Conservation (phyloP, 2,888 invertebrate species). For the Cecidostiba fungosa region DNA sequence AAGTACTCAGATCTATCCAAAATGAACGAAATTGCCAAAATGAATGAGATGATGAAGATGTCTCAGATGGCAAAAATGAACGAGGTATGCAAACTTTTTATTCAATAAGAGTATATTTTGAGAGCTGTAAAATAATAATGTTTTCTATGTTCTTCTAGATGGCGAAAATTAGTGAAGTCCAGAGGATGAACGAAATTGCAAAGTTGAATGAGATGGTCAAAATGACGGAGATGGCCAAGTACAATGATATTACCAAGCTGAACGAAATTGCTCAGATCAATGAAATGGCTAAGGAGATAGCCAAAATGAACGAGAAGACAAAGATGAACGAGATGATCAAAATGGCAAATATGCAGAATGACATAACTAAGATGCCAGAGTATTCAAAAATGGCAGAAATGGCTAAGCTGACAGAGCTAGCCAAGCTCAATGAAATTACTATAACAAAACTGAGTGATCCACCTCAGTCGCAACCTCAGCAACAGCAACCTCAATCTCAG, state of each 20-base stretch:
- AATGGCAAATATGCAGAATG: slow-evolving; percentile 78
- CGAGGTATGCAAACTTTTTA: slow-evolving; percentile 69
- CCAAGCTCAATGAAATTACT: slow-evolving; percentile 79
- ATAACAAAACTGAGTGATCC: slow-evolving; percentile 78
- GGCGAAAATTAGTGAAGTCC: slow-evolving; percentile 78
- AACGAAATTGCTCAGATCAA: slow-evolving; percentile 78
- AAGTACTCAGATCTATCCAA: slow-evolving; percentile 77
- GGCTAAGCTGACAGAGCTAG: slow-evolving; percentile 78
- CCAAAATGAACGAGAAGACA: slow-evolving; percentile 78
- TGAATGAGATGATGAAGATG: slow-evolving; percentile 78
- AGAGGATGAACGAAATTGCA: slow-evolving; percentile 78
- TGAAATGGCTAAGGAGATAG: slow-evolving; percentile 79
- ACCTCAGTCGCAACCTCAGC: slow-evolving; percentile 66
- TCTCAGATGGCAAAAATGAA: slow-evolving; percentile 79
- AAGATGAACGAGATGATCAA: slow-evolving; percentile 79
- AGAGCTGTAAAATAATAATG: not conserved
- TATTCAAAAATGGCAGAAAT: slow-evolving; percentile 79
- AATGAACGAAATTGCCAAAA: slow-evolving; percentile 77
- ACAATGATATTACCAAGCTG: slow-evolving; percentile 75
- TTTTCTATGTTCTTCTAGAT: slow-evolving; percentile 65
- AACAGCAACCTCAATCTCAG: slow-evolving; percentile 49
- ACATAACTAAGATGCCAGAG: slow-evolving; percentile 77
- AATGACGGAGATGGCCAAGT: slow-evolving; percentile 79
- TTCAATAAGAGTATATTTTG: not conserved
- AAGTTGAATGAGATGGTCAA: slow-evolving; percentile 79